Conservation (phyloP, 2,797 vertebrate genomes). For the Allobates femoralis region DNA sequence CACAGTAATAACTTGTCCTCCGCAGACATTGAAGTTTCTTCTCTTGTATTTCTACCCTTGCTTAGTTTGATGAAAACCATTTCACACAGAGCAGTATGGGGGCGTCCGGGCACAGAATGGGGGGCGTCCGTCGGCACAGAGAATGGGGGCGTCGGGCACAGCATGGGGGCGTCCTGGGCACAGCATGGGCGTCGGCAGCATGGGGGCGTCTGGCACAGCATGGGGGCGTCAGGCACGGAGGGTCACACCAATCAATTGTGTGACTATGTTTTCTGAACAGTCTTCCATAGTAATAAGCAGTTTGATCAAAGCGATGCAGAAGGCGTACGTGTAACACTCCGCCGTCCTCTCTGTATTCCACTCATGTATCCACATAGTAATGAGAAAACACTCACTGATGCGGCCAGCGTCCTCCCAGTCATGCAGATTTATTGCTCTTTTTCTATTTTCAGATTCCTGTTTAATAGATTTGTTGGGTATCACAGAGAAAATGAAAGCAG, state of each 20-base stretch:
- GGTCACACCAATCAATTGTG: background rate
- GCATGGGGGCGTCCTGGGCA: background rate
- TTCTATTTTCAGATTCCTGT: background rate
- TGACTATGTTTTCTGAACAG: background rate
- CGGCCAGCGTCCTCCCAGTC: background rate
- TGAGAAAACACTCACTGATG: slow-evolving; percentile 9
- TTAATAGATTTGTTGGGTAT: background rate
- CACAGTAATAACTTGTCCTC: background rate
- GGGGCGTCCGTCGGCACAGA: too few species aligned
- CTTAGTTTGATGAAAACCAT: background rate
- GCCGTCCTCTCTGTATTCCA: background rate
- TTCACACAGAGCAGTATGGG: background rate
- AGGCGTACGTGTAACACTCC: background rate
- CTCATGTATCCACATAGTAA: background rate
- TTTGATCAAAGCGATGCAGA: background rate
- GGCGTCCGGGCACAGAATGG: too few species aligned
- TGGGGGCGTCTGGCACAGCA: background rate
- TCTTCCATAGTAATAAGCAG: slow-evolving; percentile 29
- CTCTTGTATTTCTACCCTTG: background rate
- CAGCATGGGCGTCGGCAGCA: too few species aligned
- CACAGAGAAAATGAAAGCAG: background rate
- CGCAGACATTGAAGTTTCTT: background rate
- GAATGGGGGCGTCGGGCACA: background rate
- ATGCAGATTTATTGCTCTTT: background rate
- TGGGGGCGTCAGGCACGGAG: background rate